Base-by-base conservation (phyloP, 2,113 vertebrate species). In the Sciurus niger region DNA sequence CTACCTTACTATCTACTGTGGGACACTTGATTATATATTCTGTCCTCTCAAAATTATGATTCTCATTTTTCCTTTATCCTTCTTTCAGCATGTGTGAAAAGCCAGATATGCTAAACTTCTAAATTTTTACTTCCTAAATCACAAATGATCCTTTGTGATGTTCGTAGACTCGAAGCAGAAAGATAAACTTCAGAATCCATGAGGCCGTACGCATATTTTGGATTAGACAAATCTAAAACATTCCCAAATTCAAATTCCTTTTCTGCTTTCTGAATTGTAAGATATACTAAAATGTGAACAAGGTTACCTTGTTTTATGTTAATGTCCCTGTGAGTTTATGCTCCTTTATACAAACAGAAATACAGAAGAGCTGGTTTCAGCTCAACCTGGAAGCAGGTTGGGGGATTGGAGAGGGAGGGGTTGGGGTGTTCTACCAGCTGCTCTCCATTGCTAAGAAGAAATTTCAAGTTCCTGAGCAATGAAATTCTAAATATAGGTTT, bases 191-290 rank as follows among this genome's bases (percentile, higher is more conserved):
- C 40, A 84, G 87, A 95, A 73, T 32, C 13, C 0, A 0, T 93
- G 7, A 96, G 51, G 67, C 37, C 20, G 87, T 94, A 51, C 10
- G 88, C 43, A 6, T 74, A 34, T 92, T 96, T 96, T 95, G 63
- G 79, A 80, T 83, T 77, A 80, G 63, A 84, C 65, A 70, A 63
- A 89, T 68, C 43, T 94, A 48, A 96, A 93, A 58, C 88, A 88
- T 95, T 94, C 63, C 34, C 46, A 77, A 84, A 7, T 76, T 51
- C 10, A 70, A 51, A 91, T 96, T 96, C 79, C 46, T 78, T 91
- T 96, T 90, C 92, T 96, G 83, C 48, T 95, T 96, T 96, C 93
- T 83, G 72, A 97, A 94, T 88, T 65, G 10, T 80, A 77, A 84
- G 82, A 30, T 48, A 30, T 28, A 55, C 40, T 63, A 37, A 93